These are phyloP conservation scores for Caenorhabditis plicata DNA, from an alignment of 2,888 invertebrate genomes.

Conservation along the genomic window DNA sequence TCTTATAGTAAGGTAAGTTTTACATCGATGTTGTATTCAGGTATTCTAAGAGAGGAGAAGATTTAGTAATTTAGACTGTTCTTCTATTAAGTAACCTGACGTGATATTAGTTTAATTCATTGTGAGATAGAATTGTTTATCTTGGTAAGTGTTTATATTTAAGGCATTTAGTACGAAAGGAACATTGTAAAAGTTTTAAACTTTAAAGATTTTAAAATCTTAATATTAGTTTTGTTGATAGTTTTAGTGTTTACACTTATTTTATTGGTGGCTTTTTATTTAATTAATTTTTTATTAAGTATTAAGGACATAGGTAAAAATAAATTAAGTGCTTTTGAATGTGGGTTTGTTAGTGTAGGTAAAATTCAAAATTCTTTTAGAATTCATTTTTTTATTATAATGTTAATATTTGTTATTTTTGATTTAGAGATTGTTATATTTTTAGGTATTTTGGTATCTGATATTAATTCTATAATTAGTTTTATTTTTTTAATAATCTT, in stretches of 20 bases:
- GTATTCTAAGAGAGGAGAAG: constrained; percentile 46
- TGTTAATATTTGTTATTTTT: constrained; percentile 49
- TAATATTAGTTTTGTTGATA: constrained; percentile 37
- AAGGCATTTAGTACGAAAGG: constrained; percentile 54
- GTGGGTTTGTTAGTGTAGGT: constrained; percentile 48
- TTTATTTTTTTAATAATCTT: constrained; percentile 44
- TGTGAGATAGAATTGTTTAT: constrained; percentile 58
- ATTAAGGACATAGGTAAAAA: constrained; percentile 36
- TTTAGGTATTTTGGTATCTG: constrained; percentile 44
- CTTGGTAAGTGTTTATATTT: constrained; percentile 47
- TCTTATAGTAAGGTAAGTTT: constrained; percentile 54
- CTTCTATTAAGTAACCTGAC: constrained; percentile 53
- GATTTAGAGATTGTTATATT: constrained; percentile 51
- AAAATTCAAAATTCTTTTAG: constrained; percentile 50
- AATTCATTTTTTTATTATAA: constrained; percentile 53
- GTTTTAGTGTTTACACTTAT: constrained; percentile 40
- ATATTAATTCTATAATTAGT: constrained; percentile 34
- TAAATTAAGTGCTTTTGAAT: constrained; percentile 45
- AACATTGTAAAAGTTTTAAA: constrained; percentile 51
- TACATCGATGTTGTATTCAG: constrained; percentile 57
- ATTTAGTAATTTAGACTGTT: constrained; percentile 53
- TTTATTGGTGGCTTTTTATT: constrained; percentile 44
- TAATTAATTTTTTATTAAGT: constrained; percentile 44
- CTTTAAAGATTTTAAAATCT: constrained; percentile 35
- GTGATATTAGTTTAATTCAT: constrained; percentile 60